Evolutionary conservation across 2,888 invertebrate species (phyloP).

Genomic region (Agonum fuliginosum): DNA sequence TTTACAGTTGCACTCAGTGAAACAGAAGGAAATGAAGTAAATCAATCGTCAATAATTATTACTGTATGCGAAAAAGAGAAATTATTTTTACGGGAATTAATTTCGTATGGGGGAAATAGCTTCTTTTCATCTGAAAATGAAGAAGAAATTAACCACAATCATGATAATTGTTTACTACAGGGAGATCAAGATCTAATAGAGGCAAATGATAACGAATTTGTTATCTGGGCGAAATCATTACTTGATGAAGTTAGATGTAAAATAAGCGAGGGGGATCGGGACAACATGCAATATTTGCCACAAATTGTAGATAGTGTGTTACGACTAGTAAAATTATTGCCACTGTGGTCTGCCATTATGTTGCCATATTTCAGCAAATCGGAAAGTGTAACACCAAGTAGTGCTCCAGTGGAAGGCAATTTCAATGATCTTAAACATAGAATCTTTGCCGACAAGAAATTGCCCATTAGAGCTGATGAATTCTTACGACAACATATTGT

Average conservation of each 20-base stretch:
- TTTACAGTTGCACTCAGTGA: constrained; percentile 6
- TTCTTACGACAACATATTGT: constrained; percentile 57
- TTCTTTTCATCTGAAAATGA: too few species aligned
- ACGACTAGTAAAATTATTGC: constrained; percentile 55
- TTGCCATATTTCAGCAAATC: constrained; percentile 46
- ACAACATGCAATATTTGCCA: constrained; percentile 60
- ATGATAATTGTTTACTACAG: not conserved
- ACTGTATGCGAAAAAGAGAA: constrained; percentile 41
- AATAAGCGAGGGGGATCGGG: constrained; percentile 49
- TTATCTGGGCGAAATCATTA: not conserved
- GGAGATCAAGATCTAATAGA: not conserved
- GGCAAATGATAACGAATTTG: constrained; percentile 4
- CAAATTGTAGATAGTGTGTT: constrained; percentile 55
- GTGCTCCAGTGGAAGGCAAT: constrained; percentile 61
- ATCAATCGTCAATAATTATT: constrained; percentile 2
- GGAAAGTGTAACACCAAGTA: constrained; percentile 46
- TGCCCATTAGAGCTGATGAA: constrained; percentile 60
- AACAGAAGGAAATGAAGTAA: constrained; percentile 10
- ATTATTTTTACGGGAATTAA: constrained; percentile 41
- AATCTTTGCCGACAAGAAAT: constrained; percentile 48
- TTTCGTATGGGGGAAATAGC: constrained; percentile 34
- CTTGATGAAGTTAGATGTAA: constrained; percentile 1
- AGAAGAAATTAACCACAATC: not conserved
- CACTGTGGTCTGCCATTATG: constrained; percentile 60
- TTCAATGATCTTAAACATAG: constrained; percentile 60